Evolutionary conservation across 2,888 invertebrate species (phyloP), one percentile per base, ranked within the genome.

Genomic region (Panopea generosa): DNA sequence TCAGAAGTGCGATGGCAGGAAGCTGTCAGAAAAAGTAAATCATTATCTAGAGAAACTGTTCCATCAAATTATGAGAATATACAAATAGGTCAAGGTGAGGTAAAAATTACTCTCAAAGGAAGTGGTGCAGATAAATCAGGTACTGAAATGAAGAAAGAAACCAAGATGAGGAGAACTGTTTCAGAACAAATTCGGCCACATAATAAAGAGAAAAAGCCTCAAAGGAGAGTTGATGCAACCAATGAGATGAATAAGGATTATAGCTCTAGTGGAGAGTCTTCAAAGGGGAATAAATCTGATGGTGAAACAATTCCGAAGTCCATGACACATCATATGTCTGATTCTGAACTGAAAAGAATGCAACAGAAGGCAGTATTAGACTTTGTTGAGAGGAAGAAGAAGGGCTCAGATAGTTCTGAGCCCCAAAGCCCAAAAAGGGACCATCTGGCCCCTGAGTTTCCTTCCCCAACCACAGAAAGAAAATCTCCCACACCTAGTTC

Each of bases 321-420:
- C n/a, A 9, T 66, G 53, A 52, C 66, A 38, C 77, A 77, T 18
- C 57, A 71, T 52, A 29, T 56, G 11, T 80, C 79, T 94, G 93
- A 93, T 84, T 87, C 96, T 9, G 95, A 96, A 0, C 92, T 96
- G 33, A 96, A 96, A 92, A 96, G 96, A 16, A 95, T 96, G 75
- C 96, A 96, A 89, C 96, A 96, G 93, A 96, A 96, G 90, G 96
- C 96, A 0, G 93, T 97, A 7, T 93, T 96, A 72, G 96, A 96
- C 1, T 97, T 96, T 89, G 96, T 96, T 91, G 96, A 96, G 89
- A 94, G 96, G 55, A 96, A 96, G 56, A 89, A 86, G 7, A 85
- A 71, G 38, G 66, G 72, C 20, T 70, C 72, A 14, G 68, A 78
- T 29, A 71, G 68, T 49, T 73, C 76, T 22, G 67, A 78, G 6